Base-by-base conservation (phyloP, 1,140 invertebrate species). In the Drosophila micromelanica region DNA sequence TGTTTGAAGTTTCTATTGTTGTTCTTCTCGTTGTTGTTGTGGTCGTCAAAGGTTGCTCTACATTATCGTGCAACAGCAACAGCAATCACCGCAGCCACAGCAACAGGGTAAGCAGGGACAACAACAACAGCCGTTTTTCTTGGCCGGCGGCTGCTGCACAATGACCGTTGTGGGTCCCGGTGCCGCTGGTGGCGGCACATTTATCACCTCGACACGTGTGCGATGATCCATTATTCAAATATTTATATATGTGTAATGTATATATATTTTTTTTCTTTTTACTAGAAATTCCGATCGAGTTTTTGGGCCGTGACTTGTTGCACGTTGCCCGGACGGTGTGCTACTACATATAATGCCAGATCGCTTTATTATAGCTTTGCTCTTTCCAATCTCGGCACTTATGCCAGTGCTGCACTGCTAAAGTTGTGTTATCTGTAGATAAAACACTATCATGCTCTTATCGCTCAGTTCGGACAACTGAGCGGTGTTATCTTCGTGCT, bases 51-150 rank as follows among this genome's bases (percentile, higher is more conserved):
- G 42, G 38, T 32, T 73, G 56, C 40, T 49, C 73, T 78, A 87
- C 84, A 87, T 87, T 43, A 87, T 87, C 49, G 84, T 89, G 73
- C 84, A 87, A 52, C 84, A 87, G 62, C 79, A 87, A 60, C 84
- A 89, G 46, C 79, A 80, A 13, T 87, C 84, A 38, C 84, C 84
- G 6, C 84, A 87, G 6, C 67, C 43, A 15, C 62, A 89, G 71
- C 84, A 87, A 49, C 84, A 87, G 11, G 84, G 84, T 1, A 52
- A 77, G 23, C 84, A 87, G 37, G 84, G 84, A 2, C 69, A 74
- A n/a, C 65, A 87, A 45, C 84, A 87, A 12, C 84, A 87, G 52
- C 73, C 32, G 6, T 80, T 84, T 2, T 84, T 76, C 60, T 87
- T 81, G n/a, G 82, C 71, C 23, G 78, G 65, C 1, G 69, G 67